Conservation (phyloP, 1,140 invertebrate genomes). For the Idris sp. region DNA sequence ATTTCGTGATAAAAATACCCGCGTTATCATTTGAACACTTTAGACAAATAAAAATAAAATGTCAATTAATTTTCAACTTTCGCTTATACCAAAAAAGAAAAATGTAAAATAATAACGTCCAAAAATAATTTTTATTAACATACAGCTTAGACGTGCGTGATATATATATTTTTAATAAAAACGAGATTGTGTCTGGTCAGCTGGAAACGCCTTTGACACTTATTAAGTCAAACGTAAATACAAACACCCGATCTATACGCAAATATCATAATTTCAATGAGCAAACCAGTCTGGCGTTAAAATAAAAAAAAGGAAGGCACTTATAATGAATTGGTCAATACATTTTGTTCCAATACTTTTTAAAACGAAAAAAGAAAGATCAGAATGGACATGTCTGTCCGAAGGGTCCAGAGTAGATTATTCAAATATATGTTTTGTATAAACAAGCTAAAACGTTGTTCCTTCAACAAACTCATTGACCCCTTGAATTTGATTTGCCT, state of each 20-base stretch:
- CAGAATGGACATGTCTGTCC: conserved; percentile 57
- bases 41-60: conserved; percentile 30
- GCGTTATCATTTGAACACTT: conserved; percentile 54
- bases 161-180: no score
- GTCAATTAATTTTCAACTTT: conserved; percentile 42
- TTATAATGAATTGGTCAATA: conserved; percentile 56
- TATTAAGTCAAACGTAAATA: conserved; percentile 30
- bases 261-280: conserved; percentile 40
- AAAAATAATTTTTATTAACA: no score
- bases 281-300: conserved; percentile 52
- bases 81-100: no score
- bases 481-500: conserved; percentile 55
- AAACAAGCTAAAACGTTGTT: no score
- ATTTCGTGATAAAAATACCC: conserved; percentile 56
- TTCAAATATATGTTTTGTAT: conserved; percentile 55
- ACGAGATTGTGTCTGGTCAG: not conserved
- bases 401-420: conserved; percentile 61
- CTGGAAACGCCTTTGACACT: conserved; percentile 4
- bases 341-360: conserved; percentile 40
- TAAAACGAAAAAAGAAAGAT: conserved; percentile 59
- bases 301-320: conserved; percentile 47
- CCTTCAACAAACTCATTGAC: conserved; percentile 59
- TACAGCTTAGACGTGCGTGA: no score
- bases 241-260: conserved; percentile 33
- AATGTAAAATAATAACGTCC: no score